A percentile compares a stretch with the other conserved stretches of the same genome.
These are phyloP conservation scores for Agrypnus murinus DNA, from an alignment of 2,888 invertebrate species.

Conservation along the genomic window DNA sequence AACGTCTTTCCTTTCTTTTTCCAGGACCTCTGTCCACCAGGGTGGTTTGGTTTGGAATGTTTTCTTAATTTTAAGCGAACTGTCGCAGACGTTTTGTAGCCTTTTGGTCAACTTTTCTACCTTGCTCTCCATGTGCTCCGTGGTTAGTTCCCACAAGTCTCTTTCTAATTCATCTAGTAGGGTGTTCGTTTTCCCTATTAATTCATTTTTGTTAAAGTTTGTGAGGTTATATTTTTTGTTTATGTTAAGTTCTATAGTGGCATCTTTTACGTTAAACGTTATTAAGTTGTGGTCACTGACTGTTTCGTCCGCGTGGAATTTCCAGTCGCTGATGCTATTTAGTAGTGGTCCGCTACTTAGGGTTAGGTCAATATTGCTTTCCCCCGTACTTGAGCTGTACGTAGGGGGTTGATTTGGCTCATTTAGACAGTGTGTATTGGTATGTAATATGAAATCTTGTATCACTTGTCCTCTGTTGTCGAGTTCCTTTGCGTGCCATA, in stretches of 20 bases:
- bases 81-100: not conserved
- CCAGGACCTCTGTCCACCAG: not conserved
- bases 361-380: not conserved
- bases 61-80: not conserved
- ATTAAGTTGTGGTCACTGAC: constrained; percentile 1
- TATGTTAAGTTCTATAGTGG: not conserved
- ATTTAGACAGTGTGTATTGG: not conserved
- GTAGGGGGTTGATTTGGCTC: not conserved
- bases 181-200: too few species aligned
- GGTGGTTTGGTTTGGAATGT: not conserved
- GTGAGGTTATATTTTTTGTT: not conserved
- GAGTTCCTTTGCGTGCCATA: not conserved
- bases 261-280: not conserved
- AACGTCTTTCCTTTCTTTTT: not conserved
- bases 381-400: not conserved
- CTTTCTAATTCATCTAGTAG: too few species aligned
- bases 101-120: not conserved
- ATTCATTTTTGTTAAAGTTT: not conserved
- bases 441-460: not conserved
- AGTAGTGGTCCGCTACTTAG: not conserved
- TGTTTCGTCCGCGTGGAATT: not conserved
- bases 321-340: not conserved
- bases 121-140: not conserved
- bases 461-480: not conserved
- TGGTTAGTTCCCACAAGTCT: not conserved